Percentiles rank a stretch among this genome's conserved stretches.
Conservation (phyloP, 2,113 vertebrate species). For the Peromyscus polionotus region DNA sequence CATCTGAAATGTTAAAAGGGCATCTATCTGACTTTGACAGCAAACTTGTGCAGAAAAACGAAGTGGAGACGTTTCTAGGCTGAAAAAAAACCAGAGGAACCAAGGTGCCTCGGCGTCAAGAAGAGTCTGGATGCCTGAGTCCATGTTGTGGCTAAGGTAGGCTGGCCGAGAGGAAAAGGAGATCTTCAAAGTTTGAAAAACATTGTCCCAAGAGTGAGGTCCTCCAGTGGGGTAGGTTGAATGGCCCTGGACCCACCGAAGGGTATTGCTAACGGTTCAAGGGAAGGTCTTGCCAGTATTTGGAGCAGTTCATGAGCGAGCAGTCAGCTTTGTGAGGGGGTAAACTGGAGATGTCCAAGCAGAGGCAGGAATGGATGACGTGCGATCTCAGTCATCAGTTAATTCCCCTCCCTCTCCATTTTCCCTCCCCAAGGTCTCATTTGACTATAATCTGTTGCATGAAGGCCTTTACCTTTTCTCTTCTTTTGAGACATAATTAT, state of each 20-base stretch:
- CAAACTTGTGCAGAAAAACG: neutral
- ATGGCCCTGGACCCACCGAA: neutral
- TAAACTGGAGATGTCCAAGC: neutral
- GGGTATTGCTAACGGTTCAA: neutral
- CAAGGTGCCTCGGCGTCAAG: neutral
- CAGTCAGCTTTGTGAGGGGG: neutral
- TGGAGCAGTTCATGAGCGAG: neutral
- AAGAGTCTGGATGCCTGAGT: slow-evolving; percentile 20
- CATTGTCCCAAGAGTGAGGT: neutral
- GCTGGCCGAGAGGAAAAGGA: neutral
- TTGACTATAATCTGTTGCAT: neutral
- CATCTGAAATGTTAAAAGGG: neutral
- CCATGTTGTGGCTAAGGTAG: neutral
- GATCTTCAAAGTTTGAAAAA: neutral
- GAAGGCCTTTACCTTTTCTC: slow-evolving; percentile 8
- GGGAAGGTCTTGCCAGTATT: neutral
- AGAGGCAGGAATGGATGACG: neutral
- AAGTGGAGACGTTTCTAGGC: neutral
- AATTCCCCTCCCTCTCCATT: neutral
- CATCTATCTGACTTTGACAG: neutral
- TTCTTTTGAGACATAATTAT: neutral
- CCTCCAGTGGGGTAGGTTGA: neutral
- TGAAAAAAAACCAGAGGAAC: neutral
- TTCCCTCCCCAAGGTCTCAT: neutral
- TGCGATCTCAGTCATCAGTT: neutral